These are phyloP conservation scores for Helostoma temminkii DNA, from an alignment of 2,797 vertebrate species.

Conservation along the genomic window DNA sequence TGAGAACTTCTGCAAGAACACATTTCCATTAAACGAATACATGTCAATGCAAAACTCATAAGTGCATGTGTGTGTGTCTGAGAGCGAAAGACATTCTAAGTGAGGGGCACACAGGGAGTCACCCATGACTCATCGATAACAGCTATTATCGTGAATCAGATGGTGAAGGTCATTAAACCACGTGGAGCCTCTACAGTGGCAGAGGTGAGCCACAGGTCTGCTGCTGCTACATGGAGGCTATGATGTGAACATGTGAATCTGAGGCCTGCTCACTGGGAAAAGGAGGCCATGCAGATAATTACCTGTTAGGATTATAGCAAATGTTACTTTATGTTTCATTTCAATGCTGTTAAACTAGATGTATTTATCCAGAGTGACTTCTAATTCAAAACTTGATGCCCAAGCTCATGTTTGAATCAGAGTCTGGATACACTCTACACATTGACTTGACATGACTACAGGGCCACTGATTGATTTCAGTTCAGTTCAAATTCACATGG, in stretches of 20 bases:
- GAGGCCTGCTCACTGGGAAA: neutral
- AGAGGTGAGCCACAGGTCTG: conserved; percentile 24
- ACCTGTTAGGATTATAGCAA: conserved; percentile 1
- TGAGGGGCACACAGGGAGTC: conserved; percentile 5
- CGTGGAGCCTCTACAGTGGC: too few species aligned
- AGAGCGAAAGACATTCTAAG: neutral
- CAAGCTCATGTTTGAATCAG: neutral
- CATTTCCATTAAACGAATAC: conserved; percentile 17
- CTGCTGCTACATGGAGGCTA: conserved; percentile 12
- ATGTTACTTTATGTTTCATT: conserved; percentile 7
- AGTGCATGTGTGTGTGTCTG: neutral
- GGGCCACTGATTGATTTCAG: neutral
- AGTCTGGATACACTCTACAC: neutral
- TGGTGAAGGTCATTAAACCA: conserved; percentile 52
- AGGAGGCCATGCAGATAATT: conserved; percentile 11
- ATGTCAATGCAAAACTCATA: neutral
- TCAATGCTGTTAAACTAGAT: neutral
- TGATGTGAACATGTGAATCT: conserved; percentile 24
- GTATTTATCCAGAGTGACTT: conserved; percentile 1
- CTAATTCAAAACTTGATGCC: too few species aligned
- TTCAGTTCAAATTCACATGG: too few species aligned
- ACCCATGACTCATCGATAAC: conserved; percentile 57
- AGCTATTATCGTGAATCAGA: conserved; percentile 42
- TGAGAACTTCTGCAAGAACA: neutral
- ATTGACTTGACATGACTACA: neutral